phyloP scores from a whole-genome alignment of 1,140 invertebrate species.

The Hyphantria cunea region DNA sequence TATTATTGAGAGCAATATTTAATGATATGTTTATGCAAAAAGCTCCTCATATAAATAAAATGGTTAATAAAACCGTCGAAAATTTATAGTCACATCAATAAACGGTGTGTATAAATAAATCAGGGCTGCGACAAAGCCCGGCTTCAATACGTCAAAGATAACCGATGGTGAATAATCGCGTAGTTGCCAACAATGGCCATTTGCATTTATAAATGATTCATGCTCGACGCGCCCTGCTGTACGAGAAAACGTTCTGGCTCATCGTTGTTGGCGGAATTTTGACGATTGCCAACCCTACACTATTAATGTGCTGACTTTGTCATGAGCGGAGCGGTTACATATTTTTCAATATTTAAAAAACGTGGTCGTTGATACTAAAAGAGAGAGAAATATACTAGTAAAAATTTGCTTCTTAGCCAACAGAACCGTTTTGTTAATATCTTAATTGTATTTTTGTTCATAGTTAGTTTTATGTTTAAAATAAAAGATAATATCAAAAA shows the following conservation, averaged over 20 bases:
- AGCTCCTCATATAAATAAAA: constrained; percentile 22
- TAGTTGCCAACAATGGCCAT: constrained; percentile 49
- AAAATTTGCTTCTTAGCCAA: no score
- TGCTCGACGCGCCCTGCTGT: constrained; percentile 43
- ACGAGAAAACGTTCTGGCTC: constrained; percentile 38
- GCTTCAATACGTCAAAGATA: constrained; percentile 52
- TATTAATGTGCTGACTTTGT: not conserved
- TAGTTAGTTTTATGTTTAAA: no score
- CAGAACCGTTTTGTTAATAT: no score
- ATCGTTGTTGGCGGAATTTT: constrained; percentile 42
- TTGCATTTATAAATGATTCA: constrained; percentile 57
- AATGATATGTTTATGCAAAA: not conserved
- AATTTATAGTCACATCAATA: constrained; percentile 31
- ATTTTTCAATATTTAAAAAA: no score
- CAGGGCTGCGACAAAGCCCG: constrained; percentile 34
- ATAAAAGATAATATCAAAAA: no score
- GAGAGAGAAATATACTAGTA: no score
- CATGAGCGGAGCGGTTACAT: constrained; percentile 2
- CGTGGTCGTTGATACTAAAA: no score
- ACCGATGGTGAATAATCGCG: constrained; percentile 49
- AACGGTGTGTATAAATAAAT: constrained; percentile 41
- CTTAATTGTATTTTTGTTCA: no score
- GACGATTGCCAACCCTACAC: constrained; percentile 41
- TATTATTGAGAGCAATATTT: no score
- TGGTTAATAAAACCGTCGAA: constrained; percentile 26